Conservation (phyloP, 2,888 invertebrate genomes). For the Andrena bucephala region DNA sequence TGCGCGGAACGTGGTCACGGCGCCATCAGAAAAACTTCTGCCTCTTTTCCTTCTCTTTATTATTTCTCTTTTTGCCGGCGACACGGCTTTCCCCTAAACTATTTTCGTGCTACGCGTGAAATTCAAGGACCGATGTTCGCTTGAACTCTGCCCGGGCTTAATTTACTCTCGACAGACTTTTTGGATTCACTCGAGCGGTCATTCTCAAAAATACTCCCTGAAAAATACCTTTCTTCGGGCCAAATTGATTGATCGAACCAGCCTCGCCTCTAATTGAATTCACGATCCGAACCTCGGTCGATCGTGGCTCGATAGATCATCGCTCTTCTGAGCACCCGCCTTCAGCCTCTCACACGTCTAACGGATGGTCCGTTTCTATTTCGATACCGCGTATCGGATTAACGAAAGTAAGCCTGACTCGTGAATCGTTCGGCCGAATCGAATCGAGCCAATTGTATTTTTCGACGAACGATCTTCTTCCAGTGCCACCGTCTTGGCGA, state of each 20-base stretch:
- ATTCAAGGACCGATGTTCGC: constrained; percentile 37
- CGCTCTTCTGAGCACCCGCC: neutral
- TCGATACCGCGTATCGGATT: neutral
- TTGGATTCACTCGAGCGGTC: constrained; percentile 17
- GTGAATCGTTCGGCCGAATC: constrained; percentile 1
- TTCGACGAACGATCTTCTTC: neutral
- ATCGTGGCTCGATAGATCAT: neutral
- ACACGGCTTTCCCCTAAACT: constrained; percentile 1
- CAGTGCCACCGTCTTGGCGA: neutral
- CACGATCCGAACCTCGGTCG: neutral
- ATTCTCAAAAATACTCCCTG: constrained; percentile 19
- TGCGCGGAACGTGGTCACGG: constrained; percentile 2
- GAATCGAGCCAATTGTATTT: constrained; percentile 9
- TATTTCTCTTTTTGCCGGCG: too few relatives aligned
- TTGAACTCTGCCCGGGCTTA: constrained; percentile 14
- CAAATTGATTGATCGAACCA: neutral
- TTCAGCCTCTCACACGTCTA: neutral
- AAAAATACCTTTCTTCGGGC: constrained; percentile 18
- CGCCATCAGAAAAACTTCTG: neutral
- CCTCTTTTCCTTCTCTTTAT: too few relatives aligned
- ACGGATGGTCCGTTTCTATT: constrained; percentile 8
- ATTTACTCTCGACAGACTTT: constrained; percentile 29
- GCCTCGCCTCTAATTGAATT: neutral
- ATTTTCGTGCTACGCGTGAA: constrained; percentile 9
- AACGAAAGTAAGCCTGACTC: neutral